A percentile compares a stretch with the other conserved stretches of the same genome.
These are phyloP conservation scores for Tineola bisselliella DNA, from an alignment of 2,888 invertebrate species.

Conservation along the genomic window DNA sequence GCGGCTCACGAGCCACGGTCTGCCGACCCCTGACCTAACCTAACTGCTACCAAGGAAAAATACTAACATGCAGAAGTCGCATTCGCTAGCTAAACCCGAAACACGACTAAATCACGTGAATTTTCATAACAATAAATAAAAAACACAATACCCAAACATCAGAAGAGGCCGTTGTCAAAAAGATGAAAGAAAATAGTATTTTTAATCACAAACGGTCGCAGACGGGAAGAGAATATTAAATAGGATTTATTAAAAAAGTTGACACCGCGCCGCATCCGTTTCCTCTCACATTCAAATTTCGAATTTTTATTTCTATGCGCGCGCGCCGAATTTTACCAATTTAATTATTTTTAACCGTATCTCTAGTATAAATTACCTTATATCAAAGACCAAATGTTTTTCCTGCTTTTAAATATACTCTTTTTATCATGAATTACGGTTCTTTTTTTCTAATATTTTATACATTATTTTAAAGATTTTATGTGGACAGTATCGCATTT, in stretches of 20 bases:
- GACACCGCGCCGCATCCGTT: constrained; percentile 57
- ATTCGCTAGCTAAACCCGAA: background rate
- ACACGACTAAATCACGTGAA: constrained; percentile 14
- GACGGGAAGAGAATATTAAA: constrained; percentile 46
- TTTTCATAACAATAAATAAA: constrained; percentile 16
- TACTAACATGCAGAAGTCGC: too few species aligned
- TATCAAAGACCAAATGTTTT: background rate
- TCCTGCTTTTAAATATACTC: too few species aligned
- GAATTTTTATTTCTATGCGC: constrained; percentile 19
- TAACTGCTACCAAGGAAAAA: too few species aligned
- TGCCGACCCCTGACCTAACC: too few species aligned
- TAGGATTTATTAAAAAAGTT: constrained; percentile 52
- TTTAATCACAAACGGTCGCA: constrained; percentile 45
- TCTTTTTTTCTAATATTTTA: too few species aligned
- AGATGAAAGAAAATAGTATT: constrained; percentile 56
- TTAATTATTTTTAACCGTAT: background rate
- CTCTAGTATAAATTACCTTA: background rate
- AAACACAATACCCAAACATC: constrained; percentile 7
- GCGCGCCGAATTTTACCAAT: constrained; percentile 25
- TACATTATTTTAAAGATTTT: too few species aligned
- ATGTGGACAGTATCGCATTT: too few species aligned
- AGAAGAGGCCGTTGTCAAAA: constrained; percentile 17
- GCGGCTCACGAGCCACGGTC: too few species aligned
- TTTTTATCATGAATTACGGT: too few species aligned
- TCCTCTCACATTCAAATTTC: constrained; percentile 44